Percentiles rank a stretch among this genome's conserved stretches.
These are phyloP conservation scores for Sciurus carolinensis DNA, from an alignment of 2,797 vertebrate genomes.

Conservation along the genomic window DNA sequence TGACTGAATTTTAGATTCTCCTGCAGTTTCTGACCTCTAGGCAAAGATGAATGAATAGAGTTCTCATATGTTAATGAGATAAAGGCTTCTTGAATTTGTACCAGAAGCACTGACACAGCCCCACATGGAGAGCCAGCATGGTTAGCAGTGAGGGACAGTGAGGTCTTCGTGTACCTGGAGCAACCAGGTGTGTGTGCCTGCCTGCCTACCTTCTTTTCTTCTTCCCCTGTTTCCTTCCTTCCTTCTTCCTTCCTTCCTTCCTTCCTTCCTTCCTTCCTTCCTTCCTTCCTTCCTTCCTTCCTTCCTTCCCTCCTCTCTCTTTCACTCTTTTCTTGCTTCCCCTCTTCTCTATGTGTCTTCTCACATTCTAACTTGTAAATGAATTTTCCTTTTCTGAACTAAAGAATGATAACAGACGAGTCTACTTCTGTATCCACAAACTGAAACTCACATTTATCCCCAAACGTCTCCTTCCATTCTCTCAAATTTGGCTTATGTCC, in stretches of 20 bases:
- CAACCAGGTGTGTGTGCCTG: background rate
- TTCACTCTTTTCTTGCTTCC: too few relatives aligned
- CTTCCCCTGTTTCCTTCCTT: fast-evolving
- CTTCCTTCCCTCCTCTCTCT: too few relatives aligned
- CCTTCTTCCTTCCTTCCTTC: background rate
- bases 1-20: conserved; percentile 58
- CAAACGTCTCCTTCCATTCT: background rate
- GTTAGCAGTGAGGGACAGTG: background rate
- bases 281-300: too few relatives aligned
- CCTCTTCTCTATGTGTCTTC: background rate
- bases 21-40: background rate
- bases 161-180: background rate
- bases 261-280: too few relatives aligned
- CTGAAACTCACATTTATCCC: background rate
- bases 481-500: background rate
- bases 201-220: too few relatives aligned
- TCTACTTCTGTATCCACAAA: background rate
- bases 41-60: background rate
- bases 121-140: background rate
- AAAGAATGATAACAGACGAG: conserved; percentile 21
- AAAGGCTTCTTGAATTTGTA: background rate
- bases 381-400: background rate
- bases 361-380: background rate
- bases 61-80: background rate
- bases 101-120: too few relatives aligned